A percentile compares a stretch with the other conserved stretches of the same genome.
Evolutionary conservation across 2,888 invertebrate species (phyloP).

Genomic region (Pollenia amentaria): DNA sequence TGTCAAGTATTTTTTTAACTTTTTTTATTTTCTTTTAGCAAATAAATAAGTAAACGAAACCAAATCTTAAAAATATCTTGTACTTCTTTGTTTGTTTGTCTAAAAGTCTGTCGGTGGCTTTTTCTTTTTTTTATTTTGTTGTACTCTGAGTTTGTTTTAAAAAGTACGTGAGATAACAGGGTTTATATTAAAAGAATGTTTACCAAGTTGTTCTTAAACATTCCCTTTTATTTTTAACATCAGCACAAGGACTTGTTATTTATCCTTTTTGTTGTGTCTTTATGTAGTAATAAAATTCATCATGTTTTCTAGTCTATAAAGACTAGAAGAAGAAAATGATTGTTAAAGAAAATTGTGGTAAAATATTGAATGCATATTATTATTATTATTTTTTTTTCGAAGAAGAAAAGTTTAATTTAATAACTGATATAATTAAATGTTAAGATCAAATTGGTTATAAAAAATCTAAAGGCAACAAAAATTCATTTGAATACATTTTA

Average conservation of each 20-base stretch:
- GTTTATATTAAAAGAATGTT: slow-evolving; percentile 53
- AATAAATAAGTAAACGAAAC: slow-evolving; percentile 50
- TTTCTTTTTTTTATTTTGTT: background rate
- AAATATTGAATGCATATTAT: slow-evolving; percentile 5
- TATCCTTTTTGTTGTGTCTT: slow-evolving; percentile 10
- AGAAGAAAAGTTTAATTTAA: slow-evolving; percentile 20
- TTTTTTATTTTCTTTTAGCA: slow-evolving; percentile 26
- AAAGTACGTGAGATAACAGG: slow-evolving; percentile 62
- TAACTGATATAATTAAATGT: slow-evolving; percentile 15
- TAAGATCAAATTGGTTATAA: background rate
- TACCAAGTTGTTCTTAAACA: slow-evolving; percentile 30
- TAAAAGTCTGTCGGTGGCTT: slow-evolving; percentile 2
- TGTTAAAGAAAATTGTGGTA: background rate
- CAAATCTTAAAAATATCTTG: slow-evolving; percentile 55
- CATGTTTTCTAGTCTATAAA: slow-evolving; percentile 8
- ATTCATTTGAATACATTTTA: background rate
- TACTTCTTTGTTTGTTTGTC: slow-evolving; percentile 25
- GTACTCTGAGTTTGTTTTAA: slow-evolving; percentile 42
- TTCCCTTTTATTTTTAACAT: slow-evolving; percentile 23
- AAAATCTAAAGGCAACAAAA: background rate
- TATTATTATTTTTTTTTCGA: too few relatives aligned
- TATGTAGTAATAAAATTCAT: slow-evolving; percentile 18
- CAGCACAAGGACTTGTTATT: slow-evolving; percentile 31
- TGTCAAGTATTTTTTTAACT: slow-evolving; percentile 66
- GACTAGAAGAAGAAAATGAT: background rate